Conservation (phyloP, 2,797 vertebrate genomes). For the Nyctibius grandis region DNA sequence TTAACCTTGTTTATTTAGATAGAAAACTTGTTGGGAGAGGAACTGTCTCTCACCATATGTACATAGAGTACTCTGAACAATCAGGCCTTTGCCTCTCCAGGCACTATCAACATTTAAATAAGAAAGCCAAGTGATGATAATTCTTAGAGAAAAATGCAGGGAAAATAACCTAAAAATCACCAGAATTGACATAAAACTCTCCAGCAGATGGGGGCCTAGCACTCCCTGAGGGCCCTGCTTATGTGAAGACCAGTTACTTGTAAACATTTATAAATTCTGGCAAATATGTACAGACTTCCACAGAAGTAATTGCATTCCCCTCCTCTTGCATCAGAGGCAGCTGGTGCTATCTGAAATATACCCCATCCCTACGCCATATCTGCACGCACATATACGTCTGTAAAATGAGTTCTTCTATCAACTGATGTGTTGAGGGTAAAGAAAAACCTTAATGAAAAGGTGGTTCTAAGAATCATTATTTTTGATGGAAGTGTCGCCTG, state of each 20-base stretch:
- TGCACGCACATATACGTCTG: rapidly evolving
- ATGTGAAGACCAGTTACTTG: slow-evolving; percentile 63
- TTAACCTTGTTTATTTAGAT: slow-evolving; percentile 57
- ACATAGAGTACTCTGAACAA: slow-evolving; percentile 43
- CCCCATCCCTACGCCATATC: background rate
- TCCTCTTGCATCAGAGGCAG: slow-evolving; percentile 48
- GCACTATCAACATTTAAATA: slow-evolving; percentile 54
- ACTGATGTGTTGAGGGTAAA: background rate
- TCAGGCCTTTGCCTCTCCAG: slow-evolving; percentile 51
- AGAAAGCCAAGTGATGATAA: slow-evolving; percentile 60
- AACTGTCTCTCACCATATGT: slow-evolving; percentile 64
- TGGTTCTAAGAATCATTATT: background rate
- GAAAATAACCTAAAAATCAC: slow-evolving; percentile 62
- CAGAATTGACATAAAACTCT: slow-evolving; percentile 68
- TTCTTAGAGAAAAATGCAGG: slow-evolving; percentile 51
- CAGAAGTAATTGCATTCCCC: slow-evolving; percentile 41
- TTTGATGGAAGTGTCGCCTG: background rate
- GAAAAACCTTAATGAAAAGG: background rate
- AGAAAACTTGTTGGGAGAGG: slow-evolving; percentile 51
- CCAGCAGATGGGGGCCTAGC: slow-evolving; percentile 70
- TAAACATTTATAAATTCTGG: slow-evolving; percentile 68
- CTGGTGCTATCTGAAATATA: slow-evolving; percentile 23
- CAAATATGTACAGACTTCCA: slow-evolving; percentile 61
- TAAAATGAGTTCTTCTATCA: background rate
- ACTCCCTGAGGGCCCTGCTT: slow-evolving; percentile 64